phyloP scores from a whole-genome alignment of 2,113 vertebrate species.

The Psammodynastes pulverulentus region DNA sequence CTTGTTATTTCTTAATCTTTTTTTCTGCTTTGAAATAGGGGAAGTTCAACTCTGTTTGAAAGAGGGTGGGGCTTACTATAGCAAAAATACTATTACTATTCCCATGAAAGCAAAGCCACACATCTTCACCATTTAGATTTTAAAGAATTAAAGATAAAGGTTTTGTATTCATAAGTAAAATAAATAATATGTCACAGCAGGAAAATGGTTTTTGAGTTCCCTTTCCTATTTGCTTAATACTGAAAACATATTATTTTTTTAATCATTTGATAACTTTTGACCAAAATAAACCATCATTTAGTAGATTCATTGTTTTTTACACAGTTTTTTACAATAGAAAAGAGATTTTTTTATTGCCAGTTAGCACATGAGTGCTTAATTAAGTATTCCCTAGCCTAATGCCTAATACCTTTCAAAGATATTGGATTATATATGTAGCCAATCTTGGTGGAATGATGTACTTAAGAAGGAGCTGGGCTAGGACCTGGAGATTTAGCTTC shows the following conservation, averaged over 20 bases:
- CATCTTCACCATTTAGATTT: neutral
- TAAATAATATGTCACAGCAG: neutral
- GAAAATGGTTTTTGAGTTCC: neutral
- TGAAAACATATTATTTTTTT: neutral
- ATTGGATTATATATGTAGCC: neutral
- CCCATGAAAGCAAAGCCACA: neutral
- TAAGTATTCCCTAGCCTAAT: neutral
- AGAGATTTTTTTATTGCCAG: neutral
- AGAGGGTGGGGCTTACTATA: neutral
- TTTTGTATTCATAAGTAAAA: neutral
- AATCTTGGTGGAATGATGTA: neutral
- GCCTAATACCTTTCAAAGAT: neutral
- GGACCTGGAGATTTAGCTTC: neutral
- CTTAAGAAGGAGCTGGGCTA: neutral
- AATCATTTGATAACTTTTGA: neutral
- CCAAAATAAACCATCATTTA: neutral
- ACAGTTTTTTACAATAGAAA: neutral
- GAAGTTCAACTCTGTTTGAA: neutral
- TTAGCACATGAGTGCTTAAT: neutral
- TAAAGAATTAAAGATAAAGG: neutral
- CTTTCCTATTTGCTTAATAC: neutral
- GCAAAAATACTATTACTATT: neutral
- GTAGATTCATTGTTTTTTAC: neutral
- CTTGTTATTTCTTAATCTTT: neutral
- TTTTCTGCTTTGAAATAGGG: neutral